phyloP scores from a whole-genome alignment of 1,140 invertebrate species.

The Megalopta genalis region DNA sequence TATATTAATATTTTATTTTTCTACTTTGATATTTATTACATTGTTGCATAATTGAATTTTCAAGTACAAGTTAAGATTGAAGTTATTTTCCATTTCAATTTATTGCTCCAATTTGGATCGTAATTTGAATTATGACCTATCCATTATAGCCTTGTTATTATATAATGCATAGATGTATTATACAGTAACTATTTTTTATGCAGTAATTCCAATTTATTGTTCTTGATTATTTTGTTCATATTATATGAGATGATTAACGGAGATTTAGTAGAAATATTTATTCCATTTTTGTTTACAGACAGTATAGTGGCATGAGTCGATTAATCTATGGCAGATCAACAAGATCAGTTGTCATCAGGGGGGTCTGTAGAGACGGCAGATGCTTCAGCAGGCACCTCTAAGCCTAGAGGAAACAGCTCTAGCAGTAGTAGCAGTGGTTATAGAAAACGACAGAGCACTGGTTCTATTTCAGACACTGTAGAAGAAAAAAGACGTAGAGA shows the following conservation, averaged over 20 bases:
- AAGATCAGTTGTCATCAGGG: conserved; percentile 80
- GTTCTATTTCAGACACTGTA: conserved; percentile 68
- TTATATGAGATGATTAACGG: background rate
- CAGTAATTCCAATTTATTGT: background rate
- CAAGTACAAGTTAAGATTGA: background rate
- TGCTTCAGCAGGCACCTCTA: conserved; percentile 80
- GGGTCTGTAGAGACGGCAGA: conserved; percentile 81
- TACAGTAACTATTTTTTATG: background rate
- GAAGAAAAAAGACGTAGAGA: conserved; percentile 77
- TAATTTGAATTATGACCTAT: background rate
- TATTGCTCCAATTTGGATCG: background rate
- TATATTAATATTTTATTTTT: conserved; percentile 1
- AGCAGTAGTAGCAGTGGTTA: conserved; percentile 69
- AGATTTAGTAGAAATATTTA: conserved; percentile 14
- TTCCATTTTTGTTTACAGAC: conserved; percentile 69
- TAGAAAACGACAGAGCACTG: conserved; percentile 77
- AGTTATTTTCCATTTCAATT: background rate
- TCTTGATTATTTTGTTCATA: background rate
- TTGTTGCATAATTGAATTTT: conserved; percentile 6
- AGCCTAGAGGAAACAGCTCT: conserved; percentile 74
- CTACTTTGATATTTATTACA: background rate
- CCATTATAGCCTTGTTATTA: conserved; percentile 8
- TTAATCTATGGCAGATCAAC: conserved; percentile 82
- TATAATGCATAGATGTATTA: conserved; percentile 8
- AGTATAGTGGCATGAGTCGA: conserved; percentile 81